These are phyloP conservation scores for Actenoides lindsayi DNA, from an alignment of 2,113 vertebrate genomes.

Conservation along the genomic window DNA sequence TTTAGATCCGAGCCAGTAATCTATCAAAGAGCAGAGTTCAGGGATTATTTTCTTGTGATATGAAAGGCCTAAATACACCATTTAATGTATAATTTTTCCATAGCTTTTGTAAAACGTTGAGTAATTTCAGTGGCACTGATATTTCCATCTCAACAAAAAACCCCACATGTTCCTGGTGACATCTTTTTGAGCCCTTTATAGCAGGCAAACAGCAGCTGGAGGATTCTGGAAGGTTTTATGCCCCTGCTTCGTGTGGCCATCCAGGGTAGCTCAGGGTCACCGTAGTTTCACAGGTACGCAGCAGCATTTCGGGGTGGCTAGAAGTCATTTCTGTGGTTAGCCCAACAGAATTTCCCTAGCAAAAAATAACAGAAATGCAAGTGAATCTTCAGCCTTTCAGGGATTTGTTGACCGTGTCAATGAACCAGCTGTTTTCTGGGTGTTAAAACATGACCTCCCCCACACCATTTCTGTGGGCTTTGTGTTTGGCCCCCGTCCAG, in stretches of 20 bases:
- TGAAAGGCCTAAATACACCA: not conserved
- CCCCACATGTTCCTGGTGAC: not conserved
- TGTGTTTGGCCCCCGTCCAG: not conserved
- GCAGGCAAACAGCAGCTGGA: not conserved
- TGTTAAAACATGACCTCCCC: not conserved
- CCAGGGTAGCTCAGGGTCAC: not conserved
- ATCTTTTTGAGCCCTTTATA: not conserved
- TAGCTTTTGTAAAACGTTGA: not conserved
- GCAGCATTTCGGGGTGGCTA: not conserved
- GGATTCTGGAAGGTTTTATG: not conserved
- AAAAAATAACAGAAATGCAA: not conserved
- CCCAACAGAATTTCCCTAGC: not conserved
- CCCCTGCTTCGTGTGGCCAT: not conserved
- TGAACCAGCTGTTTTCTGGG: not conserved
- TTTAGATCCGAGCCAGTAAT: not conserved
- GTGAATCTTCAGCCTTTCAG: not conserved
- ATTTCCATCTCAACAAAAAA: not conserved
- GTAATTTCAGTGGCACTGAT: not conserved
- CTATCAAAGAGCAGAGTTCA: slow-evolving; percentile 21
- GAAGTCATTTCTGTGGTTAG: not conserved
- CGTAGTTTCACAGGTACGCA: not conserved
- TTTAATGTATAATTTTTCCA: not conserved
- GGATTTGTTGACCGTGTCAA: not conserved
- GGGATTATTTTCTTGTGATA: not conserved
- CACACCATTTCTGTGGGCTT: not conserved